These are phyloP conservation scores for Mesochorus sp. DNA, from an alignment of 2,888 invertebrate genomes.

Conservation along the genomic window DNA sequence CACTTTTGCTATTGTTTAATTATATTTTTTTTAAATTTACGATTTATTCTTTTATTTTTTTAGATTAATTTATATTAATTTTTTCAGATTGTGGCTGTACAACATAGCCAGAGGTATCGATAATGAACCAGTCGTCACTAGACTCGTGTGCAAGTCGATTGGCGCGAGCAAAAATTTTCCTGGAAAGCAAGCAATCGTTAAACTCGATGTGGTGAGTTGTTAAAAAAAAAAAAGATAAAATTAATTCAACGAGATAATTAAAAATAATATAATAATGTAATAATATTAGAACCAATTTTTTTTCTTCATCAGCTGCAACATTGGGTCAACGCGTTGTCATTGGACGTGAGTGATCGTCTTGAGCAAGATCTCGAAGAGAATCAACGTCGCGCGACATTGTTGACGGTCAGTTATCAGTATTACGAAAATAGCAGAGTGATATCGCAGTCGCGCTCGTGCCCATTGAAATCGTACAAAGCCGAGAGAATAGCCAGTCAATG, in stretches of 20 bases:
- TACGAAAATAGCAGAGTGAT: constrained; percentile 65
- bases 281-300: constrained; percentile 13
- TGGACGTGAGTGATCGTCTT: constrained; percentile 92
- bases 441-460: constrained; percentile 85
- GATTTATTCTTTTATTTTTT: too few species aligned
- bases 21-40: too few species aligned
- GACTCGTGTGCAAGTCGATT: constrained; percentile 95
- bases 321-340: constrained; percentile 92
- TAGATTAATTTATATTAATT: too few species aligned
- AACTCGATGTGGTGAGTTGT: constrained; percentile 84
- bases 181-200: constrained; percentile 89
- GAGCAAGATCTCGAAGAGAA: constrained; percentile 91
- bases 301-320: constrained; percentile 83
- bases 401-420: constrained; percentile 88
- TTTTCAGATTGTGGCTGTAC: constrained; percentile 90
- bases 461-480: constrained; percentile 86
- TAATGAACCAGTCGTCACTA: constrained; percentile 91
- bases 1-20: too few species aligned
- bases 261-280: not conserved
- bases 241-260: not conserved
- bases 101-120: constrained; percentile 94
- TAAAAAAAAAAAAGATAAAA: not conserved
- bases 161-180: constrained; percentile 98
- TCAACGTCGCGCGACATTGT: constrained; percentile 90
- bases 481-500: constrained; percentile 87